These are phyloP conservation scores for Osmoderma eremita DNA, from an alignment of 2,888 invertebrate genomes.

Conservation along the genomic window DNA sequence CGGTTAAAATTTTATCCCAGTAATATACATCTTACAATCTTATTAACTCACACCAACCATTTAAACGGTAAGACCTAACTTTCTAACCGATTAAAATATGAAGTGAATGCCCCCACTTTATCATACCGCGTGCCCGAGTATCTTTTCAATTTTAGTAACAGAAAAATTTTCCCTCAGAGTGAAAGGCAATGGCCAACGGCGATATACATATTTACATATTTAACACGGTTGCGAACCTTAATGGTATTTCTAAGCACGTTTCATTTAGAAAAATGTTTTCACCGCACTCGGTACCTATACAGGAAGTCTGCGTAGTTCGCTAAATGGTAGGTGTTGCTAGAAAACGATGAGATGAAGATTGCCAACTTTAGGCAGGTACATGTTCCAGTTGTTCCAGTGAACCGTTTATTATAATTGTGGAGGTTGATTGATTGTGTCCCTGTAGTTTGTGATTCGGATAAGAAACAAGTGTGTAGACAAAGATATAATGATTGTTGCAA, in stretches of 20 bases:
- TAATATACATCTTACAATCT: not conserved
- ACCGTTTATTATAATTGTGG: not conserved
- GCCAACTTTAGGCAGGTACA: slow-evolving; percentile 3
- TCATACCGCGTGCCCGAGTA: not conserved
- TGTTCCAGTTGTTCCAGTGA: not conserved
- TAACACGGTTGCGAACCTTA: not conserved
- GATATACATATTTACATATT: not conserved
- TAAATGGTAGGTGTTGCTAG: not conserved
- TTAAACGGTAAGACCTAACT: not conserved
- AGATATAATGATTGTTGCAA: too few relatives aligned
- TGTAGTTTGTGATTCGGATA: not conserved
- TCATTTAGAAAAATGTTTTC: not conserved
- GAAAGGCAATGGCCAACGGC: slow-evolving; percentile 12
- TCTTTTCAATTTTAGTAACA: not conserved
- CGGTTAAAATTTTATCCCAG: not conserved
- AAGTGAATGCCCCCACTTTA: not conserved
- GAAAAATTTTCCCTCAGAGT: slow-evolving; percentile 3
- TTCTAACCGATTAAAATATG: slow-evolving; percentile 10
- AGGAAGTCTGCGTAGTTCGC: slow-evolving; percentile 2
- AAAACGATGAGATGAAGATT: not conserved
- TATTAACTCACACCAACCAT: not conserved
- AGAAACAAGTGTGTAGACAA: too few relatives aligned
- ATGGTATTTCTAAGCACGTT: slow-evolving; percentile 1
- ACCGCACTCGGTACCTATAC: not conserved
- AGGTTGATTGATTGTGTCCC: slow-evolving; percentile 1